A percentile compares a stretch with the other conserved stretches of the same genome.
phyloP scores from a whole-genome alignment of 23 tunicate species.

The Corella eumyota region DNA sequence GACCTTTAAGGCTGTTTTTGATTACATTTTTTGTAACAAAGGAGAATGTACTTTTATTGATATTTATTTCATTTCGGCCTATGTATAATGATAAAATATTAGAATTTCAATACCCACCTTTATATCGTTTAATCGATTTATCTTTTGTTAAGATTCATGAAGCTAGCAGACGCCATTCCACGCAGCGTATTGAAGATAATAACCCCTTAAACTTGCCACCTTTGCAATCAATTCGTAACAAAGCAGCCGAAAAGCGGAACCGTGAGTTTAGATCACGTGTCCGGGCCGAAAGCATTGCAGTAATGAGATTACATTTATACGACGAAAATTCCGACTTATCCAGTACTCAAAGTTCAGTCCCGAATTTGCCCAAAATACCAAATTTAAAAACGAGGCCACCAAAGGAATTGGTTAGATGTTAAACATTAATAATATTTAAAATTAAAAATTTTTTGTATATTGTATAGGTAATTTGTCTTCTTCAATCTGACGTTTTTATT shows the following conservation, averaged over 20 bases:
- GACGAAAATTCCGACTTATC: not conserved
- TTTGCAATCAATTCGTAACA: not conserved
- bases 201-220: slow-evolving; percentile 22
- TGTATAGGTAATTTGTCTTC: not conserved
- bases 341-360: slow-evolving; percentile 1
- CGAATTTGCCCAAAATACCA: slow-evolving; percentile 13
- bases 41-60: too few relatives aligned
- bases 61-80: too few relatives aligned
- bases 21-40: too few relatives aligned
- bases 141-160: slow-evolving; percentile 10
- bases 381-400: not conserved
- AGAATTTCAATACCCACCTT: too few relatives aligned
- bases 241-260: not conserved
- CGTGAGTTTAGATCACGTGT: not conserved
- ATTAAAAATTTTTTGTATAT: not conserved
- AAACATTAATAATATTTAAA: not conserved
- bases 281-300: slow-evolving; percentile 31
- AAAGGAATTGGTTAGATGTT: not conserved
- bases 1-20: too few relatives aligned
- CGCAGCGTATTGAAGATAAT: slow-evolving; percentile 9
- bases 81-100: too few relatives aligned
- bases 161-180: slow-evolving; percentile 30
- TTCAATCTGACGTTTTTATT: not conserved
- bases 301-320: not conserved
- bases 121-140: too few relatives aligned